Base-by-base conservation (phyloP, 2,797 vertebrate species). In the Melanogrammus aeglefinus region DNA sequence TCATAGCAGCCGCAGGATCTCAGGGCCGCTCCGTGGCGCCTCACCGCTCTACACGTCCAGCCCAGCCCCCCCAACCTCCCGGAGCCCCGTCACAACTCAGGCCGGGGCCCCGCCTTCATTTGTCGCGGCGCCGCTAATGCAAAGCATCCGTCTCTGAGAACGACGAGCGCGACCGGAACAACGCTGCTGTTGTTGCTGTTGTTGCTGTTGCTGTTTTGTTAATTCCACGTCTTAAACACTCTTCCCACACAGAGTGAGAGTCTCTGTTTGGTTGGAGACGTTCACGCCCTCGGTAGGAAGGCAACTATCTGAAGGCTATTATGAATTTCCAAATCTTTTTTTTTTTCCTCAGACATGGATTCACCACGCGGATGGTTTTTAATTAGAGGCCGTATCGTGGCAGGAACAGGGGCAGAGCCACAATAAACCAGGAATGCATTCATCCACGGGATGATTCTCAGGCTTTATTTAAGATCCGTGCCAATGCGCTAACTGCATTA, bases 401-500 rank as follows among this genome's bases (percentile, higher is more conserved):
- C 91, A 89, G 88, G 86, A 90, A 91, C 84, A 81, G 90, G 90
- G 90, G 38, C 82, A 92, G 63, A 74, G 83, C 91, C 89, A 94
- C 92, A 93, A 94, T 94, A 93, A 94, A 93, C 93, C 87, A 91
- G 86, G 88, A 92, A 93, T 92, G 90, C 89, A 88, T 89, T 88
- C 92, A 92, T 93, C 91, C 88, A 88, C 84, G 87, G 85, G 85
- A 91, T 90, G 92, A 94, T 93, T 92, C 90, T 87, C 87, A 66
- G 81, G 86, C 90, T 94, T 94, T 95, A 94, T 95, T 94, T 94
- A 94, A 94, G 93, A 90, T 91, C 88, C 86, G 92, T 92, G 95
- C 96, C 95, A 96, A 94, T 94, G 95, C 76, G 92, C 96, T 97
- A 96, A 96, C 96, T 94, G 91, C 96, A 97, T 98, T 98, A 99